Percentiles rank a stretch among this genome's conserved stretches.
phyloP scores from a whole-genome alignment of 2,797 vertebrate genomes.

The Poeciliopsis paucimaculata region DNA sequence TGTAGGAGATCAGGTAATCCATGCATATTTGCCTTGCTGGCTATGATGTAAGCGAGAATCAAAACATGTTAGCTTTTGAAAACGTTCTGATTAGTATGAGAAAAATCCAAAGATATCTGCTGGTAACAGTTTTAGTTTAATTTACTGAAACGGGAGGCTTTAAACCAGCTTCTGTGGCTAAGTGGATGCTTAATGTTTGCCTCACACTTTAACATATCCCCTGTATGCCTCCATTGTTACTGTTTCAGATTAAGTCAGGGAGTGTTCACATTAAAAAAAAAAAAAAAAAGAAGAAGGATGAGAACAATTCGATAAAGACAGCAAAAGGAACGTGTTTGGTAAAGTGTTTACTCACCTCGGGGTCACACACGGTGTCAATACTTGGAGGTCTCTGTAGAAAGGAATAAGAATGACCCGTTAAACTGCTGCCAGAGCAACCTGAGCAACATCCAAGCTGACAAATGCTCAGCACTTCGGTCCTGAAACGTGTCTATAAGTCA shows the following conservation, averaged over 20 bases:
- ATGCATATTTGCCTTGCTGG: constrained; percentile 73
- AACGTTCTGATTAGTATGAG: not conserved
- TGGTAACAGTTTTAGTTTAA: not conserved
- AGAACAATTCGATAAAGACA: constrained; percentile 8
- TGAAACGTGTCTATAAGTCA: not conserved
- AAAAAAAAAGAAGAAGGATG: constrained; percentile 14
- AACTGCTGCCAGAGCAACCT: not conserved
- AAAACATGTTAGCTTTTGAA: not conserved
- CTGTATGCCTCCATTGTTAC: not conserved
- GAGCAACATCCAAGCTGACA: not conserved
- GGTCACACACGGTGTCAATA: constrained; percentile 65
- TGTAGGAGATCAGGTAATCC: constrained; percentile 73
- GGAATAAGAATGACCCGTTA: not conserved
- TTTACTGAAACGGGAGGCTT: not conserved
- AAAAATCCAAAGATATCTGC: not conserved
- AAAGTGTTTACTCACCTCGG: constrained; percentile 69
- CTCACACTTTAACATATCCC: not conserved
- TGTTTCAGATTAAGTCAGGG: not conserved
- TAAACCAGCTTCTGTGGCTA: not conserved
- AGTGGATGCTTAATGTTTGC: not conserved
- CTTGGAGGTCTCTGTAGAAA: constrained; percentile 63
- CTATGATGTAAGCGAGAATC: constrained; percentile 47
- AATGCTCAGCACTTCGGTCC: too few species aligned
- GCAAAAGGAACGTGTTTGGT: constrained; percentile 1
- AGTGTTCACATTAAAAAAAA: not conserved